phyloP scores from a whole-genome alignment of 1,140 invertebrate genomes.

The Heliothis virescens region DNA sequence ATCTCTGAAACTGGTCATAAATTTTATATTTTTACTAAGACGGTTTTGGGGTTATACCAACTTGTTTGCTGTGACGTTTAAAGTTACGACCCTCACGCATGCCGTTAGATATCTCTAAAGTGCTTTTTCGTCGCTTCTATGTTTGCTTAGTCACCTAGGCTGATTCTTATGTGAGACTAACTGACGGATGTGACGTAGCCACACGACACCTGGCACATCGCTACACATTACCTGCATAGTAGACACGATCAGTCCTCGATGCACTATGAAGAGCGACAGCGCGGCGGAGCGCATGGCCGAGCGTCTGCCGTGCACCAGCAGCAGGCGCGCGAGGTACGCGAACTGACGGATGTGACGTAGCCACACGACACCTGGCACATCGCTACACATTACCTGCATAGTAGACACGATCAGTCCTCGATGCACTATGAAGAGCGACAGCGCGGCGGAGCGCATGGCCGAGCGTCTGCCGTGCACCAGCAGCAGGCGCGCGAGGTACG shows the following conservation, averaged over 20 bases:
- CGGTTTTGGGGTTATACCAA: no score
- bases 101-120: no score
- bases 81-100: no score
- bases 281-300: constrained; percentile 98
- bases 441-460: constrained; percentile 97
- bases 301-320: constrained; percentile 98
- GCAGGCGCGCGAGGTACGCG: constrained; percentile 93
- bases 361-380: constrained; percentile 82
- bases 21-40: no score
- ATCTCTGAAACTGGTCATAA: no score
- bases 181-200: no score
- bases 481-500: constrained; percentile 93
- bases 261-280: constrained; percentile 99
- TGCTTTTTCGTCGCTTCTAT: no score
- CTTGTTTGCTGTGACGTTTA: no score
- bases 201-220: no score
- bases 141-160: no score
- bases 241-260: constrained; percentile 98
- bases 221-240: constrained; percentile 95
- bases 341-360: constrained; percentile 99
- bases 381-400: constrained; percentile 92
- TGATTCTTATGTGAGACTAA: no score
- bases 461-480: constrained; percentile 98
- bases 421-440: constrained; percentile 99
- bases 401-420: constrained; percentile 99